phyloP scores from a whole-genome alignment of 2,113 vertebrate species.

The Cairina moschata region DNA sequence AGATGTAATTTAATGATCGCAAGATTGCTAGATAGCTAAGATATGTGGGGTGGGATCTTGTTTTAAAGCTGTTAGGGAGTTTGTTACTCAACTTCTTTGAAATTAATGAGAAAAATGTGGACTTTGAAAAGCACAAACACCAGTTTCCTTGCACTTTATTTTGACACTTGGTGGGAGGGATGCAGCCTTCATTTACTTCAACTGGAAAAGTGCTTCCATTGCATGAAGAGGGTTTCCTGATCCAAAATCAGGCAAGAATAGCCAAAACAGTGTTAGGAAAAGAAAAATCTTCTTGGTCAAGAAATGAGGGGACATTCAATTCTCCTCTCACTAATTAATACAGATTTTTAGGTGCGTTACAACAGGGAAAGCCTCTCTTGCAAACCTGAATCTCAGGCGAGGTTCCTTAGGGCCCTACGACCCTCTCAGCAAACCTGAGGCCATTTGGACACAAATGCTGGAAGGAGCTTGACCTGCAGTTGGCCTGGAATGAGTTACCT shows the following conservation, averaged over 20 bases:
- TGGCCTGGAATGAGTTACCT: neutral
- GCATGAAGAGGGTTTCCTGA: neutral
- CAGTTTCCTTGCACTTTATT: neutral
- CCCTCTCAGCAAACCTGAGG: neutral
- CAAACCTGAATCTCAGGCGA: neutral
- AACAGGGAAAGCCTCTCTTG: neutral
- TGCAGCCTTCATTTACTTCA: neutral
- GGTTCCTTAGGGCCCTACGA: neutral
- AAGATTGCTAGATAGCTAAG: slow-evolving; percentile 1
- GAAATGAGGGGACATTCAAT: neutral
- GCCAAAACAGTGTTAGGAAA: neutral
- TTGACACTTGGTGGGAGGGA: neutral
- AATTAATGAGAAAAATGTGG: slow-evolving; percentile 34
- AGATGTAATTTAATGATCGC: neutral
- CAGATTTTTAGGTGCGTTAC: neutral
- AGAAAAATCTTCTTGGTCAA: neutral
- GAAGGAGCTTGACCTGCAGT: neutral
- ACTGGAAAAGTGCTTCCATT: neutral
- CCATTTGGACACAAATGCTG: neutral
- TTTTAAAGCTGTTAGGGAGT: neutral
- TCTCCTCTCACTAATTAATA: neutral
- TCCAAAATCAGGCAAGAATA: neutral
- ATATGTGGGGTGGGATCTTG: neutral
- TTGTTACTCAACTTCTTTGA: neutral
- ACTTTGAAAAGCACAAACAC: neutral